phyloP scores from a whole-genome alignment of 92 coral and sea anemone species.

The Anthopleura xanthogrammica region DNA sequence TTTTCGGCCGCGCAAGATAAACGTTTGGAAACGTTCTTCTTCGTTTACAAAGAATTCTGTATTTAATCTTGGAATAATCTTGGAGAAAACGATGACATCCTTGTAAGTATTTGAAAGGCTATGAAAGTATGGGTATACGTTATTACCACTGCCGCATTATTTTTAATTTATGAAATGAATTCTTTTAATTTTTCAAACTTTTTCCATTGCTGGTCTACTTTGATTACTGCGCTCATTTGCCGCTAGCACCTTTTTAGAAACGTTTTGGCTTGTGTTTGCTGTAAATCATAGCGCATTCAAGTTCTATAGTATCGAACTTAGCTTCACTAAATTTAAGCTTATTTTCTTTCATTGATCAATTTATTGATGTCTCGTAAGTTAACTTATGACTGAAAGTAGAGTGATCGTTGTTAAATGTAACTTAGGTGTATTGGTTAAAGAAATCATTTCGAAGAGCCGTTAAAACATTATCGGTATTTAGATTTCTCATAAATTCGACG shows the following conservation, averaged over 20 bases:
- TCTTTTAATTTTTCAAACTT: not conserved
- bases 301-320: too few relatives aligned
- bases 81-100: conserved; percentile 73
- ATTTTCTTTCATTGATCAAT: too few relatives aligned
- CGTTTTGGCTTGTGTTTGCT: not conserved
- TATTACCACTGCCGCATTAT: not conserved
- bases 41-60: not conserved
- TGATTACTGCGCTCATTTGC: conserved; percentile 20
- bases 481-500: too few relatives aligned
- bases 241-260: not conserved
- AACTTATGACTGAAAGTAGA: too few relatives aligned
- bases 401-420: too few relatives aligned
- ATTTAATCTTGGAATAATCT: conserved; percentile 48
- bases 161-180: not conserved
- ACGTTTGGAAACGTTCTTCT: conserved; percentile 65
- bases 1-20: not conserved
- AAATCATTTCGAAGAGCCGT: too few relatives aligned
- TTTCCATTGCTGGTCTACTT: not conserved
- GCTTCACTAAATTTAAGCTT: too few relatives aligned
- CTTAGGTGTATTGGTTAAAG: too few relatives aligned
- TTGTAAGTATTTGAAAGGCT: conserved; percentile 66
- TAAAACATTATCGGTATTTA: too few relatives aligned
- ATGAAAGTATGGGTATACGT: not conserved
- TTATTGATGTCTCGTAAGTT: too few relatives aligned
- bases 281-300: too few relatives aligned